phyloP scores from a whole-genome alignment of 2,113 vertebrate species.

The rat (Rattus norvegicus) region GRCr8 NC_086036.1:16438001-16438500 shows the following conservation, averaged over 20 bases:
- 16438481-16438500: neutral
- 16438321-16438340: neutral
- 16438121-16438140: neutral
- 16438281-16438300: too few relatives aligned
- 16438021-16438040: neutral
- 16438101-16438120: neutral
- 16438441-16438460: neutral
- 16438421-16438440: neutral
- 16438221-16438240: neutral
- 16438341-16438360: neutral
- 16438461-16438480: neutral
- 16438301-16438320: neutral
- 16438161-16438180: neutral
- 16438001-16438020: neutral
- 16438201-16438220: neutral
- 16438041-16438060: neutral
- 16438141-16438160: neutral
- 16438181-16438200: neutral
- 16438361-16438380: neutral
- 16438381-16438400: neutral
- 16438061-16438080: neutral
- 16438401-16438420: neutral
- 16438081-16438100: neutral
- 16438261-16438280: neutral
- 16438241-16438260: neutral